Evolutionary conservation across 2,113 vertebrate genomes (phyloP), one percentile per base, ranked within the genome.

Genomic region (Halcyon malimbica): DNA sequence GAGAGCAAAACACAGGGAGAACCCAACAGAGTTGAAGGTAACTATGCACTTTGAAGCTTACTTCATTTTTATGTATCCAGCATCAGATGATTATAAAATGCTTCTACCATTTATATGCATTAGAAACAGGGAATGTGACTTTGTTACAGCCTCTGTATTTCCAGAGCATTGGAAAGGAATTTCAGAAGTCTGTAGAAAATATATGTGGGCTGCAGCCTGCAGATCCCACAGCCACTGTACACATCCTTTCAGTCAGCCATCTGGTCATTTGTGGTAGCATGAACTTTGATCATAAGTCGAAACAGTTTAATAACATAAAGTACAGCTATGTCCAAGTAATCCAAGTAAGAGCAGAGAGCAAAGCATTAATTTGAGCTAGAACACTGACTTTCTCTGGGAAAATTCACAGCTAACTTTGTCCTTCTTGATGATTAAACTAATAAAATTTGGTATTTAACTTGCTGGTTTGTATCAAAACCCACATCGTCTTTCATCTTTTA

Each of bases 281-380:
- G 68, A 96, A 93, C 93, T 96, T 90, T 89, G 93, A 94, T 92
- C 71, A 10, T 2, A 15, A 92, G 79, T 83, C 14, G 1, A 81
- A 93, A 88, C 14, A 80, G 71, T 83, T 94, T 77, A 96, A 77
- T 92, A 87, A 70, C 56, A n/a, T 39, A 4, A 83, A 89, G 29
- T 81, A 67, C 56, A 83, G 76, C 64, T 56, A 17, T 39, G 35
- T 28, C 56, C 39, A 75, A 90, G 78, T 79, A 69, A 84, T 86
- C 76, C 83, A 94, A 96, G 84, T 82, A 87, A n/a, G 67, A 94
- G 35, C 87, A 95, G 84, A 93, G 85, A 71, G 85, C 79, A 96
- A 70, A 86, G 48, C 48, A 75, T 64, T 83, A 74, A 81, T 79
- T 56, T 63, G 29, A 87, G 73, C 76, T 88, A 3, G 42, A 86